Evolutionary conservation across 2,797 vertebrate species (phyloP).

Genomic region (Phrynocephalus guinanensis): DNA sequence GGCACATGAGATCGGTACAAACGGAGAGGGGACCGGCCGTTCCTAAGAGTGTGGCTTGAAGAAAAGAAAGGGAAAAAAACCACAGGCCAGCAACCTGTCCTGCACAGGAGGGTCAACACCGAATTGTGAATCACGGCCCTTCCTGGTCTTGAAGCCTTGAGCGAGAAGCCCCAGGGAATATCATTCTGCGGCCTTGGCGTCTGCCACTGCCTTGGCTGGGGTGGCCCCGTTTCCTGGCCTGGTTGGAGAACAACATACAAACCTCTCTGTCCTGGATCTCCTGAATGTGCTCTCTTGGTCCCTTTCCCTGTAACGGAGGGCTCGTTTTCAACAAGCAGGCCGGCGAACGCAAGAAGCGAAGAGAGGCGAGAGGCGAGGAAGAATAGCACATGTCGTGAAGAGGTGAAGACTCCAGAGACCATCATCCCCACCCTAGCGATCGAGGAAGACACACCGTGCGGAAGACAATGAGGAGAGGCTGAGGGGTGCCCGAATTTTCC

Average conservation of each 20-base stretch:
- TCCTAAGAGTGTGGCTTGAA: neutral
- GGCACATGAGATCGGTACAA: neutral
- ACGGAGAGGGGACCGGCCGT: neutral
- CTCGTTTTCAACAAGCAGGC: neutral
- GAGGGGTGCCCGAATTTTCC: neutral
- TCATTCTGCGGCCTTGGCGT: accelerated
- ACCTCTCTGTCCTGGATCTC: neutral
- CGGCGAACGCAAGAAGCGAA: neutral
- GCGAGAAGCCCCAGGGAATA: neutral
- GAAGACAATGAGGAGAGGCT: neutral
- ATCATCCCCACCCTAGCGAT: no score
- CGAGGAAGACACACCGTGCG: neutral
- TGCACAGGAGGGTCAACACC: accelerated
- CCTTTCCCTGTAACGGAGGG: neutral
- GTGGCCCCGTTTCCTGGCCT: no score
- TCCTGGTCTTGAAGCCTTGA: neutral
- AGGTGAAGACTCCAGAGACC: no score
- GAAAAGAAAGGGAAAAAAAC: neutral
- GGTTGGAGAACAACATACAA: no score
- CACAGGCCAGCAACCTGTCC: neutral
- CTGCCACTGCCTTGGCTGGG: neutral
- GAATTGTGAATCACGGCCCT: no score
- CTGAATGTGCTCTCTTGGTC: neutral
- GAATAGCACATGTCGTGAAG: accelerated
- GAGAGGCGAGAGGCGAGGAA: neutral